Percentiles rank a stretch among this genome's conserved stretches.
Evolutionary conservation across 2,797 vertebrate genomes (phyloP).

Genomic region (Rallus crepitans): DNA sequence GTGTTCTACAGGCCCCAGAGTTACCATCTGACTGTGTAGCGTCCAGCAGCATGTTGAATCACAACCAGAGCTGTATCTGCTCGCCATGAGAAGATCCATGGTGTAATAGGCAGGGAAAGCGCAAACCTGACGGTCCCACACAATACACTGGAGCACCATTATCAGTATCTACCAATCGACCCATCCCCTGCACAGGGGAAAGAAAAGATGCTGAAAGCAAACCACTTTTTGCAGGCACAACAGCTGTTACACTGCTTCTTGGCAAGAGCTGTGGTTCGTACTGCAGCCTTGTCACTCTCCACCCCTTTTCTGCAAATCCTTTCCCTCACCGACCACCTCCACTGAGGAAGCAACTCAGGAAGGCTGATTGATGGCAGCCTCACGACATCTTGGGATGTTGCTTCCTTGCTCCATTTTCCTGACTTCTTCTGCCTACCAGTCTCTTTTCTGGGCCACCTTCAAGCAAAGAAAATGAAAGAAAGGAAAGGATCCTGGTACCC

Average conservation of each 20-base stretch:
- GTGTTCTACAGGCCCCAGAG: not conserved
- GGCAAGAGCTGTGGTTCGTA: not conserved
- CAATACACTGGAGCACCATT: fast-evolving
- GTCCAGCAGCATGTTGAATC: not conserved
- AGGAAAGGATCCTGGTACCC: not conserved
- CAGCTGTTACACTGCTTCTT: not conserved
- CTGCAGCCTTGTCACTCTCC: not conserved
- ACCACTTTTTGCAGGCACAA: not conserved
- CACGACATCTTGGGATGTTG: not conserved
- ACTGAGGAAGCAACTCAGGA: not conserved
- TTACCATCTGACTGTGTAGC: fast-evolving
- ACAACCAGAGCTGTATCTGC: not conserved
- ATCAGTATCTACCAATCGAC: fast-evolving
- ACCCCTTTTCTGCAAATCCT: not conserved
- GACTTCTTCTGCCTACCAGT: not conserved
- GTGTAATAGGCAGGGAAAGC: not conserved
- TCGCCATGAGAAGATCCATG: not conserved
- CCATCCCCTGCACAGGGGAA: not conserved
- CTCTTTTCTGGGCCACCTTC: not conserved
- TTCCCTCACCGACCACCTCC: not conserved
- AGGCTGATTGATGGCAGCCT: not conserved
- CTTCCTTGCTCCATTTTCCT: not conserved
- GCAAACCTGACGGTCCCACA: not conserved
- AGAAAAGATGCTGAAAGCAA: not conserved
- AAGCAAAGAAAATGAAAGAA: not conserved